These are phyloP conservation scores for Heliconius erato DNA, from an alignment of 2,888 invertebrate genomes.

Conservation along the genomic window DNA sequence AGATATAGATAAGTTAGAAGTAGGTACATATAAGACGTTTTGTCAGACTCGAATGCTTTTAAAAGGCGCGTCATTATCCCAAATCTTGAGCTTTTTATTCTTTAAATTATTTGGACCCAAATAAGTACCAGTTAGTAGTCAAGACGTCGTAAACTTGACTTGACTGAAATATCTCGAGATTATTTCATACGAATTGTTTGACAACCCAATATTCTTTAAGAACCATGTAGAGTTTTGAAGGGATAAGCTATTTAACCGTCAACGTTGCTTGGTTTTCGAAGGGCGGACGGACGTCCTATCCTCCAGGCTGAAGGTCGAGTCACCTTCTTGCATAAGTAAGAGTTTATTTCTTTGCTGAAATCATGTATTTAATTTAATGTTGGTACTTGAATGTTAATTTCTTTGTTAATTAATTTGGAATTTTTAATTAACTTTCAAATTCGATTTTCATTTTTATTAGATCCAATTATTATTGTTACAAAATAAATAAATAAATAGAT, in stretches of 20 bases:
- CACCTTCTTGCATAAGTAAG: conserved; percentile 44
- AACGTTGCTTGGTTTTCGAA: conserved; percentile 47
- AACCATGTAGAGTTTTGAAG: conserved; percentile 29
- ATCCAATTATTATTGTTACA: background rate
- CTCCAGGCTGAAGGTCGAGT: conserved; percentile 48
- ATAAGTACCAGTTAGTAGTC: conserved; percentile 14
- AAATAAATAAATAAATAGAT: background rate
- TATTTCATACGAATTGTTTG: conserved; percentile 8
- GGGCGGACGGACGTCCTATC: conserved; percentile 51
- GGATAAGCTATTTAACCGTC: conserved; percentile 50
- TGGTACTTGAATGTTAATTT: background rate
- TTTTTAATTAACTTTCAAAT: background rate
- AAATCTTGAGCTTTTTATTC: conserved; percentile 1
- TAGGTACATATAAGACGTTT: background rate
- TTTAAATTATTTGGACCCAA: conserved; percentile 7
- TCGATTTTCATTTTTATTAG: background rate
- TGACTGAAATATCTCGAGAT: conserved; percentile 3
- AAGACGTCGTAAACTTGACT: conserved; percentile 14
- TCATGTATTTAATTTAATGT: conserved; percentile 18
- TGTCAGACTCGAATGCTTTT: background rate
- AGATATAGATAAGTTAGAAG: background rate
- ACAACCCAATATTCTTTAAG: conserved; percentile 18
- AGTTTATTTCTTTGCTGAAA: conserved; percentile 29
- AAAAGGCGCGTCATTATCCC: conserved; percentile 16
- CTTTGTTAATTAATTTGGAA: background rate